These are phyloP conservation scores for Saccostrea echinata DNA, from an alignment of 1,140 invertebrate species.

Conservation along the genomic window DNA sequence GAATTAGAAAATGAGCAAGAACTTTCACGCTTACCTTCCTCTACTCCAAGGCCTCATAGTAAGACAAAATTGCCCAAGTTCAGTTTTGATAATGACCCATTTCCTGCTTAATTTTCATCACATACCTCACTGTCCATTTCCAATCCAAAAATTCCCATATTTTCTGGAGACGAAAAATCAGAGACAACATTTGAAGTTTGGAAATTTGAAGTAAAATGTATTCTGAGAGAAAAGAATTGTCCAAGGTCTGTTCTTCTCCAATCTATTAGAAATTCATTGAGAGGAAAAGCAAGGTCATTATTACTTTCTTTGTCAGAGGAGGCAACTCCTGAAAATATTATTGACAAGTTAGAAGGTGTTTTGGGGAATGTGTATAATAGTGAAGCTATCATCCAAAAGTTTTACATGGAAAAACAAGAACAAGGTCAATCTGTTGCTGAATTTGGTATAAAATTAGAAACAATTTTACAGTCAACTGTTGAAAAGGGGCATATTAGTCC, in stretches of 20 bases:
- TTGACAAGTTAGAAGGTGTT: constrained; percentile 38
- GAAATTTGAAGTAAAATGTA: constrained; percentile 46
- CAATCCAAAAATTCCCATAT: background rate
- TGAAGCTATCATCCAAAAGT: constrained; percentile 18
- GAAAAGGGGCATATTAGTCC: no score
- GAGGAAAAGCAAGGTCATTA: constrained; percentile 40
- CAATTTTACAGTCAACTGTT: no score
- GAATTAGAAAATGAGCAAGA: no score
- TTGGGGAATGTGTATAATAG: constrained; percentile 41
- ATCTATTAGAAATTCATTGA: constrained; percentile 34
- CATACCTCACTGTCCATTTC: no score
- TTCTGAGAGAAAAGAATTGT: constrained; percentile 1
- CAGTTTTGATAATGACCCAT: no score
- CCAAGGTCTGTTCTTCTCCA: background rate
- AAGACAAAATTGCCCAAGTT: no score
- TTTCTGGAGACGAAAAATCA: constrained; percentile 39
- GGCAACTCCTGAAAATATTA: constrained; percentile 20
- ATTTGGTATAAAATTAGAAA: no score
- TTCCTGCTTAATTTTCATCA: no score
- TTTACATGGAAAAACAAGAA: constrained; percentile 21
- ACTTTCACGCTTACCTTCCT: no score
- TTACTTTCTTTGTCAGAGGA: constrained; percentile 19
- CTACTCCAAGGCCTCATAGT: no score
- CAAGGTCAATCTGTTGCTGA: no score
- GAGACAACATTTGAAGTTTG: constrained; percentile 42